Evolutionary conservation across 2,113 vertebrate genomes (phyloP).

Genomic region (Ondatra zibethicus): DNA sequence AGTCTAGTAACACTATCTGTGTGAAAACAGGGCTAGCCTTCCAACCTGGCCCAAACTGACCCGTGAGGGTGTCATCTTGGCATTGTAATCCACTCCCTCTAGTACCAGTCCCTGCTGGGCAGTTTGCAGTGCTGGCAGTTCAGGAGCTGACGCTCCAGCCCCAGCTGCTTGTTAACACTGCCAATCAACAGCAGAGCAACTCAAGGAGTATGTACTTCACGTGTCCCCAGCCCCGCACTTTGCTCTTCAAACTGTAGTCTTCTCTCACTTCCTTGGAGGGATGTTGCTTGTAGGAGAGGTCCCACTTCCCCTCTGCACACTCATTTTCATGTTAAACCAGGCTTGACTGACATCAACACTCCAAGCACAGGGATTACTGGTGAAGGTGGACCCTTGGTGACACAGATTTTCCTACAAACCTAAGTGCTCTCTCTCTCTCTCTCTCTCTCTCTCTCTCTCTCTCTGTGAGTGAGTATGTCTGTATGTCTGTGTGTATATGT

Average conservation of each 20-base stretch:
- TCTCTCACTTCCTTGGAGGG: slow-evolving; percentile 44
- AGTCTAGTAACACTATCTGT: not conserved
- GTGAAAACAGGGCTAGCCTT: not conserved
- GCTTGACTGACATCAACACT: not conserved
- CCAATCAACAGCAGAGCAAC: not conserved
- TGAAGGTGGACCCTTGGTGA: not conserved
- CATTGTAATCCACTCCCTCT: not conserved
- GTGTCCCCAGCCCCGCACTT: slow-evolving; percentile 25
- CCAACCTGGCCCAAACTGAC: not conserved
- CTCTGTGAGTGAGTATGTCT: no score
- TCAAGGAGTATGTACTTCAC: not conserved
- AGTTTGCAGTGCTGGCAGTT: not conserved
- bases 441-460: not conserved
- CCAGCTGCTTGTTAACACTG: not conserved
- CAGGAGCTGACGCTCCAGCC: not conserved
- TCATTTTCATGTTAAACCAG: slow-evolving; percentile 33
- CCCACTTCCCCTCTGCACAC: not conserved
- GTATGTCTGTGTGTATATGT: not conserved
- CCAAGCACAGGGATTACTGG: not conserved
- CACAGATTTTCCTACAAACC: not conserved
- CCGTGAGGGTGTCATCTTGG: not conserved
- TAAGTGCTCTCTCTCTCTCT: not conserved
- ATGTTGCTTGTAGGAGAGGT: not conserved
- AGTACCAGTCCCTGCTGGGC: not conserved
- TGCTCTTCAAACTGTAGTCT: slow-evolving; percentile 1